A percentile compares a stretch with the other conserved stretches of the same genome.
These are phyloP conservation scores for Exaiptasia diaphana DNA, from an alignment of 64 coral and sea anemone genomes.

Conservation along the genomic window DNA sequence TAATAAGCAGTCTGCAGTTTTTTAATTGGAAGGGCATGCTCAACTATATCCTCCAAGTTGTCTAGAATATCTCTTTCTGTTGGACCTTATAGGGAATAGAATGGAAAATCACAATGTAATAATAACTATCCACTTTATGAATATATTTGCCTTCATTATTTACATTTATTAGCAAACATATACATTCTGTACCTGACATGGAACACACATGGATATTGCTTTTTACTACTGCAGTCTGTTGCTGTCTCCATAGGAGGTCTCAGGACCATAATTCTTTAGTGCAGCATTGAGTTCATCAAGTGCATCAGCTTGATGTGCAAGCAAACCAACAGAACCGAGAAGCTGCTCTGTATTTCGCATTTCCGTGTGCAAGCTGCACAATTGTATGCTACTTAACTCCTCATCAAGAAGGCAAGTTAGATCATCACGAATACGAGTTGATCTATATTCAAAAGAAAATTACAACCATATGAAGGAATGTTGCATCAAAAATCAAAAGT, in stretches of 20 bases:
- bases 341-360: slow-evolving; percentile 54
- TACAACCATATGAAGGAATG: too few relatives aligned
- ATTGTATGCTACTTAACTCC: slow-evolving; percentile 19
- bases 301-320: slow-evolving; percentile 9
- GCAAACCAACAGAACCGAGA: neutral
- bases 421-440: slow-evolving; percentile 47
- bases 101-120: too few relatives aligned
- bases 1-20: too few relatives aligned
- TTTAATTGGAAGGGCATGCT: too few relatives aligned
- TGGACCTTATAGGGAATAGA: too few relatives aligned
- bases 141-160: too few relatives aligned
- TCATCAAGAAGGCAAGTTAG: slow-evolving; percentile 50
- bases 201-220: slow-evolving; percentile 22
- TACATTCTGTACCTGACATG: slow-evolving; percentile 48
- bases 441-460: neutral
- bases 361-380: slow-evolving; percentile 52
- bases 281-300: neutral
- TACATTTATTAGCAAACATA: too few relatives aligned
- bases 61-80: too few relatives aligned
- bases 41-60: too few relatives aligned
- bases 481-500: neutral
- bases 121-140: too few relatives aligned
- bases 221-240: neutral
- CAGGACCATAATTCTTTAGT: slow-evolving; percentile 4
- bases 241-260: neutral